Evolutionary conservation across 53 echinoderm and acorn worm genomes (phyloP), one percentile per base, ranked within the genome.

Genomic region (Luidia sarsii): DNA sequence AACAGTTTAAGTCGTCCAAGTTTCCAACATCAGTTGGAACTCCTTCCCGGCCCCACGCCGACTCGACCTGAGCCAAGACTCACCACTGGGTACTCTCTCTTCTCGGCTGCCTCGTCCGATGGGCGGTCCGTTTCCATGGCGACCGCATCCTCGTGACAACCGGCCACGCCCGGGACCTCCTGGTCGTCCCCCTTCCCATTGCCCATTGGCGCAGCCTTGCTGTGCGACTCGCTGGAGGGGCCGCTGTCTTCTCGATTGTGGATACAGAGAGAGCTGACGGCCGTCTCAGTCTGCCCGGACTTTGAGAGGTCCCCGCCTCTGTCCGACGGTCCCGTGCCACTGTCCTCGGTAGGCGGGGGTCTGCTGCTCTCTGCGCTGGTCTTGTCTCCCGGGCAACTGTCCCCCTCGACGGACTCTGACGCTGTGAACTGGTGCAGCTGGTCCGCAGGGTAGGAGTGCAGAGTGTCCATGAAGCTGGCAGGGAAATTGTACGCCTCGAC

Each of bases 401-500:
- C 39, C 13, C 32, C 56, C 2, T 60, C 32, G 1, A 30, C 3
- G 3, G 20, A 32, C 9, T 60, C 77, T n/a, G 37, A 11, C 3
- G 48, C 7, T n/a, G 59, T 61, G 2, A 77, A 43, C 34, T 36
- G 32, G n/a, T 81, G 35, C 23, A 92, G 81, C 20, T 93, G 69
- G 18, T 81, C 71, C 41, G 93, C 57, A 3, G 84, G 87, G 55
- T 92, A 86, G 14, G 86, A 57, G 48, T 83, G 62, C 36, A 91
- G 18, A 0, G 83, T 86, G 3, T 96, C 86, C 28, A 71, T 82
- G 73, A 88, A 83, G 50, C 81, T 64, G 4, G 64, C n/a, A 1
- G 94, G 82, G 52, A 99, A 99, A 80, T 94, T 94, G 59, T 89
- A 99, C 0, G 83, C 80, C 29, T 99, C 88, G 4, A 91, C 80